Base-by-base conservation (phyloP, 2,797 vertebrate genomes). In the Melanotaenia boesemani region DNA sequence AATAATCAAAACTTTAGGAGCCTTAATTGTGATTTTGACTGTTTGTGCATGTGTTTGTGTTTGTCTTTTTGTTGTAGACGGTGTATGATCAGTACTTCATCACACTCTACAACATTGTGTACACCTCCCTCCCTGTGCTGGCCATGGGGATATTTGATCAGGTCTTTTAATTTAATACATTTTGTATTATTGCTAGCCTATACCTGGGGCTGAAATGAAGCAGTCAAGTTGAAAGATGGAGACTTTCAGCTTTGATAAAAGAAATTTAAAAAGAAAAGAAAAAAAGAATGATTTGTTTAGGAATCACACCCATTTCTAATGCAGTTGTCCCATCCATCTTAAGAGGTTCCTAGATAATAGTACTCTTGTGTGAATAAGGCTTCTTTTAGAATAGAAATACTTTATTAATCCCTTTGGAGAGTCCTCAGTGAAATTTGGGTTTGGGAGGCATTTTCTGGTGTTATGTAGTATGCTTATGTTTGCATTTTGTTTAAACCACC, bases 61-160 rank as follows among this genome's bases (percentile, higher is more conserved):
- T 84, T 13, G 72, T 20, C 30, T 88, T 7, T 81, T 6, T 80
- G 16, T 52, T 70, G 15, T 44, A 97, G 96, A 97, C 96, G 0
- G 96, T 97, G 55, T 97, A 97, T 13, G 96, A 97, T 89, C 96
- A 97, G 82, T 97, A 94, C 85, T 99, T 99, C 92, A 98, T 99
- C 93, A 99, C 97, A 0, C 95, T 99, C 4, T 99, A 97, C 91
- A 99, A 99, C 89, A 99, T 99, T 0, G 96, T 98, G 75, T 99
- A 98, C 91, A 99, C 97, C 0, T 98, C 97, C 0, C 95, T 98
- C 75, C 97, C 97, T 0, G 97, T 99, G 81, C 94, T 99, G 79
- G 97, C 97, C 73, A 99, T 98, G 97, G 97, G 97, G 13, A 95
- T 98, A 83, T 99, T 99, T 34, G 97, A 98, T 86, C 97, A 99